Base-by-base conservation (phyloP, 2,113 vertebrate species). In the Leucosticte australis region DNA sequence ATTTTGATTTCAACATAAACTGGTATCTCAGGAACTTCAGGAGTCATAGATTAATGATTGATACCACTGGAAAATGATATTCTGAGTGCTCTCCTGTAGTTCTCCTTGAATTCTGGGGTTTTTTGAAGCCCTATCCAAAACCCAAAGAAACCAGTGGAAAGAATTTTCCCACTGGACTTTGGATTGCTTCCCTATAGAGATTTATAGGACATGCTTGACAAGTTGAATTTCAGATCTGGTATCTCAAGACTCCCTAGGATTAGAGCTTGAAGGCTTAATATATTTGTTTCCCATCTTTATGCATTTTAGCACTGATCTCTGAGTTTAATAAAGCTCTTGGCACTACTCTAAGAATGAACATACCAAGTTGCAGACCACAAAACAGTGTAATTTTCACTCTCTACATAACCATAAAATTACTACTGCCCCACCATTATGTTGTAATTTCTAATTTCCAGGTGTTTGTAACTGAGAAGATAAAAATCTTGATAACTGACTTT, bases 401-500 rank as follows among this genome's bases (percentile, higher is more conserved):
- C 57, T 70, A 9, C 67, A 70, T 90, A 85, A 68, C 71, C 59
- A 30, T 93, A 90, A 96, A 90, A 92, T 93, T 96, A 79, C 65
- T 91, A 67, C 82, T 90, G 80, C 77, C 62, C 68, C 41, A n/a
- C 30, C 79, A 79, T 96, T 95, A 87, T 95, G 95, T 94, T 95
- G 84, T 94, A 94, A 94, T 96, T 97, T 70, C 87, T 93, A 63
- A 95, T 95, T 96, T 96, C 92, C 76, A 95, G 50, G 94, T 97
- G 89, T 97, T 95, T 87, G 87, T 95, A 96, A 73, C 68, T 95
- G 78, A 76, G 81, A 94, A 94, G 94, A 96, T 94, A 91, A 92
- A 90, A 94, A 96, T 92, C 95, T 96, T 78, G 86, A 89, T 96
- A 95, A 95, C 76, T 83, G 77, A 92, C 85, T 93, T 87, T 80